Evolutionary conservation across 2,797 vertebrate species (phyloP).

Genomic region (Sebastes taczanowskii): DNA sequence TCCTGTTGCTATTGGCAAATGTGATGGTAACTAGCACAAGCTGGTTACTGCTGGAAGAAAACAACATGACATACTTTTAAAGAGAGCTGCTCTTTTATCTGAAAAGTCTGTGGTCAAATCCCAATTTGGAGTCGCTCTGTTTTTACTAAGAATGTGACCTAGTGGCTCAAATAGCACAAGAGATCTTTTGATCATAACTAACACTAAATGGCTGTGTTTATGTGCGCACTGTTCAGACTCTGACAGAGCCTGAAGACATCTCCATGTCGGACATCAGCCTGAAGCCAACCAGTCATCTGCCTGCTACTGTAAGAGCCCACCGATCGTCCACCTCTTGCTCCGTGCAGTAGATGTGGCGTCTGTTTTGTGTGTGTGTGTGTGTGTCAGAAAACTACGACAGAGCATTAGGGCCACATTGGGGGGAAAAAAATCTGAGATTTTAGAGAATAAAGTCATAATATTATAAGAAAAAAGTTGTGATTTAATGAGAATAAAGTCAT

Average conservation of each 20-base stretch:
- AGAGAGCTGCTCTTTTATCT: neutral
- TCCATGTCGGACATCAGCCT: constrained; percentile 80
- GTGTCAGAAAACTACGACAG: too few relatives aligned
- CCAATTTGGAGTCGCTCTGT: neutral
- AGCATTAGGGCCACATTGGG: too few relatives aligned
- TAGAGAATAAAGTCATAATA: too few relatives aligned
- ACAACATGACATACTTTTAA: neutral
- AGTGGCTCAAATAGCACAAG: neutral
- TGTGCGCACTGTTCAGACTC: constrained; percentile 69
- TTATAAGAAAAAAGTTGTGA: too few relatives aligned
- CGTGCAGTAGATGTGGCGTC: neutral
- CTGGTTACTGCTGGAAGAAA: neutral
- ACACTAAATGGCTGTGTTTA: constrained; percentile 46
- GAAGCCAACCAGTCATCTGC: constrained; percentile 52
- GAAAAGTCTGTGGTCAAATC: neutral
- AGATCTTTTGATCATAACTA: neutral
- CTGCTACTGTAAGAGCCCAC: constrained; percentile 60
- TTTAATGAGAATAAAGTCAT: too few relatives aligned
- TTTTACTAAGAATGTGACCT: neutral
- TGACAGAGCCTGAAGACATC: constrained; percentile 81
- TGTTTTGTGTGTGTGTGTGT: neutral
- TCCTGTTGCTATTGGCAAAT: neutral
- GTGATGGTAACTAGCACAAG: neutral
- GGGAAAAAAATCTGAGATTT: too few relatives aligned
- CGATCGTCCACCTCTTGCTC: neutral